Conservation (phyloP, 2,797 vertebrate species). For the Hemibagrus guttatus region DNA sequence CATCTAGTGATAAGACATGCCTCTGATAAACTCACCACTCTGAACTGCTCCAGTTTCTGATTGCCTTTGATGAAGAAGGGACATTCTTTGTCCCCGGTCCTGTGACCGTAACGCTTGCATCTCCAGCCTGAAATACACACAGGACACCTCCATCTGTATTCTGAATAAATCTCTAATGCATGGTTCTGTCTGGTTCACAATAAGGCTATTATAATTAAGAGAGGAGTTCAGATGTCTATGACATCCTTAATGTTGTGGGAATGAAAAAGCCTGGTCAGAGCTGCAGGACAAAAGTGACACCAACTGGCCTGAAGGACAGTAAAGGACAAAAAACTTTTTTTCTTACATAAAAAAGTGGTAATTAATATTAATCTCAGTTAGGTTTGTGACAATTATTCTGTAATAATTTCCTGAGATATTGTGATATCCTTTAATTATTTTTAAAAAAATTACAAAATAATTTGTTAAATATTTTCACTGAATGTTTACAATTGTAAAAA, state of each 20-base stretch:
- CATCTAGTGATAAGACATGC: background rate
- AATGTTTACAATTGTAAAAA: background rate
- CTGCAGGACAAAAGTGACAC: conserved; percentile 42
- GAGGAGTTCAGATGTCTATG: background rate
- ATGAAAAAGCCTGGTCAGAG: conserved; percentile 7
- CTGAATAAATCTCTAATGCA: background rate
- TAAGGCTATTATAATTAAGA: background rate
- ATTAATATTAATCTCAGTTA: background rate
- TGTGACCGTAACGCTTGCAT: conserved; percentile 93
- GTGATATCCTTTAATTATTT: no score
- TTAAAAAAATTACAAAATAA: no score
- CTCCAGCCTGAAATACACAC: conserved; percentile 83
- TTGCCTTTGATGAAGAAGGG: conserved; percentile 98
- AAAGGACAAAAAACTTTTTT: background rate
- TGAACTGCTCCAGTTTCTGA: conserved; percentile 96
- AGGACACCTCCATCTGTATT: background rate
- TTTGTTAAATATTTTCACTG: background rate
- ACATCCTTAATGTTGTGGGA: background rate
- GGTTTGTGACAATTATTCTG: background rate
- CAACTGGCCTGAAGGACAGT: conserved; percentile 32
- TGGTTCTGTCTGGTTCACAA: background rate
- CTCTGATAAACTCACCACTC: conserved; percentile 83
- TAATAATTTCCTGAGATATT: no score
- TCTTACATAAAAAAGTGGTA: background rate
- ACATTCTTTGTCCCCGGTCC: conserved; percentile 91